Conservation (phyloP, 2,113 vertebrate species). For the Antigone vipio region DNA sequence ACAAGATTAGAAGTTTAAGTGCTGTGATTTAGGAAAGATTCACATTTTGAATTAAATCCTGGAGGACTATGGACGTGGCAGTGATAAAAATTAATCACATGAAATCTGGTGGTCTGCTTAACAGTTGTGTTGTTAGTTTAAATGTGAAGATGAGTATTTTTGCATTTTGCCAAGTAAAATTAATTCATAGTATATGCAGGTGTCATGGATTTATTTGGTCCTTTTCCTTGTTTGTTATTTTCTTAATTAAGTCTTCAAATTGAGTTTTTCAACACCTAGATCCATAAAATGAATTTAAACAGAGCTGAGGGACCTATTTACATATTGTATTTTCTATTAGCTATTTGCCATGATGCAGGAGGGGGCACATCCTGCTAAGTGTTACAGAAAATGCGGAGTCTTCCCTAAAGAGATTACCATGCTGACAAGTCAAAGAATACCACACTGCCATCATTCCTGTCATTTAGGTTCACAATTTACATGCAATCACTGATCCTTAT, state of each 20-base stretch:
- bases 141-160: not conserved
- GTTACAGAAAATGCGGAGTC: not conserved
- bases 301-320: conserved; percentile 25
- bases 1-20: conserved; percentile 74
- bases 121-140: conserved; percentile 28
- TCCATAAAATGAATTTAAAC: conserved; percentile 52
- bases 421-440: not conserved
- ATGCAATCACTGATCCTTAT: not conserved
- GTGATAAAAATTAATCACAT: conserved; percentile 56
- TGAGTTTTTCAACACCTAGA: conserved; percentile 58
- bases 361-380: not conserved
- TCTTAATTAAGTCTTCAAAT: conserved; percentile 60
- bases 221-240: conserved; percentile 36
- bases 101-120: conserved; percentile 59
- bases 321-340: conserved; percentile 17
- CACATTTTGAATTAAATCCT: conserved; percentile 65
- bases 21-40: conserved; percentile 55
- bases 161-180: conserved; percentile 1
- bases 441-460: not conserved
- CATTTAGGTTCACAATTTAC: not conserved
- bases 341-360: not conserved
- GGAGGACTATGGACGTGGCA: conserved; percentile 23
- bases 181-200: not conserved
- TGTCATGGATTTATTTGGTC: conserved; percentile 21
- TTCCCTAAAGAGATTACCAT: not conserved